Base-by-base conservation (phyloP, 2,113 vertebrate genomes). In the Anarhynchus alexandrinus region DNA sequence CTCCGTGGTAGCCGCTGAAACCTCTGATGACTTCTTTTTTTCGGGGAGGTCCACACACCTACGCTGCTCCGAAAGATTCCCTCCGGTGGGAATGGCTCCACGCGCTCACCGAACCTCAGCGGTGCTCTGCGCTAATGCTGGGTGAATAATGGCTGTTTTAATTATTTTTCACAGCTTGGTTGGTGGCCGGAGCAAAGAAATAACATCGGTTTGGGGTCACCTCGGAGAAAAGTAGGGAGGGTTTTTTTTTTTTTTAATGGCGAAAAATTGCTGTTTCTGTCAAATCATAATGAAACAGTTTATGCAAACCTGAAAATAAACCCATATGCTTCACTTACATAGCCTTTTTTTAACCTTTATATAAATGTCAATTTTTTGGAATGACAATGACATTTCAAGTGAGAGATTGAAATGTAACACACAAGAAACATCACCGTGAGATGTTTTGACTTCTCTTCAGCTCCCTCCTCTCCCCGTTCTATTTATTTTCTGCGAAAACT, bases 371-470 rank as follows among this genome's bases (percentile, higher is more conserved):
- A 36, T 94, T 96, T 93, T 93, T 87, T 89, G 94, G 87, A 94
- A 96, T 94, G 94, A 97, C 96, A 96, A 96, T 94, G 96, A 88
- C 94, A 96, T 96, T 96, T 96, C 96, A 62, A 95, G 94, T 43
- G 91, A 84, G 94, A 85, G 96, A 94, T 96, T 96, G 94, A 96
- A 96, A 95, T 80, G 90, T 96, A 96, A 82, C 93, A 49, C 92
- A 15, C 49, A 13, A 82, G 93, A 91, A 96, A 95, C 96, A 95
- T 94, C 95, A 86, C 93, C 7, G n/a, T 6, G 70, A 90, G 92
- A 76, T 96, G 96, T 95, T 97, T 97, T 96, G 96, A 95, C 96
- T 93, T 96, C 94, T 85, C 87, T 59, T 89, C 91, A 51, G 91
- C 92, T 95, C 86, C 89, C 78, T 94, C 81, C 87, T 95, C 93